Evolutionary conservation across 2,888 invertebrate species (phyloP).

Genomic region (Orchesellides sinensis): DNA sequence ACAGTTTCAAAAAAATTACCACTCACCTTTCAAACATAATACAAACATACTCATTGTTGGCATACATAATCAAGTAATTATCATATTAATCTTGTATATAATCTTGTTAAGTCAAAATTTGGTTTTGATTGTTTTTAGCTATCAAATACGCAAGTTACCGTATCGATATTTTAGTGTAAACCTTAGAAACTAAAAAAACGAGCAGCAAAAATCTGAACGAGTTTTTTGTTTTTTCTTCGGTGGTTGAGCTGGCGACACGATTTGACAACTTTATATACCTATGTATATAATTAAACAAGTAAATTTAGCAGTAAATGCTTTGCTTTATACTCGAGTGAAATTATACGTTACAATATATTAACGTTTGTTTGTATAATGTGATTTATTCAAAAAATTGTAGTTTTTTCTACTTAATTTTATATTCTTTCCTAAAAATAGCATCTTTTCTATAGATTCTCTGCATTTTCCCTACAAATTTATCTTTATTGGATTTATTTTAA

Average conservation of each 20-base stretch:
- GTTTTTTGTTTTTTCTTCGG: neutral
- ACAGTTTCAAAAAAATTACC: too few relatives aligned
- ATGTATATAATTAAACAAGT: neutral
- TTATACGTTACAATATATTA: neutral
- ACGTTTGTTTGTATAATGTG: too few relatives aligned
- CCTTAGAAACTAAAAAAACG: too few relatives aligned
- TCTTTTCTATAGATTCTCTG: too few relatives aligned
- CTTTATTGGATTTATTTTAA: too few relatives aligned
- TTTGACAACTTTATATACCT: neutral
- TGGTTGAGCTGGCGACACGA: neutral
- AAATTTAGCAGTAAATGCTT: neutral
- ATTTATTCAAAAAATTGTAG: too few relatives aligned
- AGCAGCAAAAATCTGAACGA: neutral
- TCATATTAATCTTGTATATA: neutral
- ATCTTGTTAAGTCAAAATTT: neutral
- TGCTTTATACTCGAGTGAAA: neutral
- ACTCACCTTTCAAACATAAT: too few relatives aligned
- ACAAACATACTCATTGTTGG: neutral
- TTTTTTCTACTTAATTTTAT: neutral
- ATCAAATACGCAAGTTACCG: neutral
- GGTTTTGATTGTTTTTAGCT: neutral
- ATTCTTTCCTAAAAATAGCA: neutral
- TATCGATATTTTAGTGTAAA: too few relatives aligned
- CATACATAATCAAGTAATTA: neutral
- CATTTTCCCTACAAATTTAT: too few relatives aligned